Conservation (phyloP, 2,888 invertebrate species). For the Chrysopilus asiliformis region DNA sequence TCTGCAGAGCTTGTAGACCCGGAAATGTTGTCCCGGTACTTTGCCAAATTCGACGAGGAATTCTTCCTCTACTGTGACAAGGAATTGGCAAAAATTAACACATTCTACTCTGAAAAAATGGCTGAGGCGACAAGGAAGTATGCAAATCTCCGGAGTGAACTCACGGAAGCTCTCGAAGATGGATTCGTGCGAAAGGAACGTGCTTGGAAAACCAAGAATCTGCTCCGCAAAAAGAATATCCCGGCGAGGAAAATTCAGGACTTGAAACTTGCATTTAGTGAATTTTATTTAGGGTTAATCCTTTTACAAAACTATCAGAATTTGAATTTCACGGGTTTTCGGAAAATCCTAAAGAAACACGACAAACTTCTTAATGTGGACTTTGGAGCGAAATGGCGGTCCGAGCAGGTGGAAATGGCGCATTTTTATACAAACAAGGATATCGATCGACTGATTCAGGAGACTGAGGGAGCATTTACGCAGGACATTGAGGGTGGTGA, state of each 20-base stretch:
- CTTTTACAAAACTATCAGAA: slow-evolving; percentile 80
- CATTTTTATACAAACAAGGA: slow-evolving; percentile 76
- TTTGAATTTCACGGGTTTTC: slow-evolving; percentile 76
- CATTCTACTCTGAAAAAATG: slow-evolving; percentile 79
- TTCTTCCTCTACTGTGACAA: slow-evolving; percentile 76
- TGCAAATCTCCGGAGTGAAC: slow-evolving; percentile 56
- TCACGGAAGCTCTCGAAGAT: slow-evolving; percentile 41
- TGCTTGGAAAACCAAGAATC: slow-evolving; percentile 33
- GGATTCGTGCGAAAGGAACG: slow-evolving; percentile 32
- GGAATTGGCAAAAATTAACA: slow-evolving; percentile 77
- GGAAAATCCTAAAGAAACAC: slow-evolving; percentile 83
- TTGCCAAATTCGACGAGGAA: slow-evolving; percentile 68
- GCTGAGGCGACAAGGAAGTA: slow-evolving; percentile 77
- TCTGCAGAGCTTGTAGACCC: slow-evolving; percentile 60
- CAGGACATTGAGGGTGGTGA: slow-evolving; percentile 64
- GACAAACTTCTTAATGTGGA: slow-evolving; percentile 63
- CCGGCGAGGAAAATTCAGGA: slow-evolving; percentile 62
- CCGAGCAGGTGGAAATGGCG: slow-evolving; percentile 65
- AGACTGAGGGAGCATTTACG: slow-evolving; percentile 60
- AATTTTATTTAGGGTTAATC: slow-evolving; percentile 77
- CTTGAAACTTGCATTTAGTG: slow-evolving; percentile 76
- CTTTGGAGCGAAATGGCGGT: slow-evolving; percentile 63
- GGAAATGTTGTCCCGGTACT: slow-evolving; percentile 54
- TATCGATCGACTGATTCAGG: slow-evolving; percentile 67
- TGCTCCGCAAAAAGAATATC: slow-evolving; percentile 35